Percentiles rank a stretch among this genome's conserved stretches.
Conservation (phyloP, 2,888 invertebrate species). For the Eupithecia inturbata region DNA sequence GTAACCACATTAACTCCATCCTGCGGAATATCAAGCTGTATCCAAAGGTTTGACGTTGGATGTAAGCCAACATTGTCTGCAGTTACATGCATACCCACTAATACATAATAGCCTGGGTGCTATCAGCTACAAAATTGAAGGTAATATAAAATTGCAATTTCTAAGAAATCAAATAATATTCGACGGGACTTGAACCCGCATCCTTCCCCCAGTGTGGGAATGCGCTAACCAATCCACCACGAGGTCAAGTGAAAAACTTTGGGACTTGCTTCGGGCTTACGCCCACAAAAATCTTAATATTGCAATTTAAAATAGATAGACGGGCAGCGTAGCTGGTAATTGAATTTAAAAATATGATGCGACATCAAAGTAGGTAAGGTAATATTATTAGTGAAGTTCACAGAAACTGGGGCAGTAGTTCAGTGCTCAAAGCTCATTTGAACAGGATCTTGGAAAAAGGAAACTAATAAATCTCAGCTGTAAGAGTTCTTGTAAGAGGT, state of each 20-base stretch:
- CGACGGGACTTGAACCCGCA: too few species aligned
- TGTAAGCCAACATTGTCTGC: conserved; percentile 26
- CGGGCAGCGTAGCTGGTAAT: background rate
- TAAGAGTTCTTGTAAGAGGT: background rate
- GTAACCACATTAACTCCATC: conserved; percentile 12
- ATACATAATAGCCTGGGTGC: conserved; percentile 24
- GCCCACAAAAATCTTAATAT: too few species aligned
- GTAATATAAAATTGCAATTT: too few species aligned
- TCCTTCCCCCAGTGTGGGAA: too few species aligned
- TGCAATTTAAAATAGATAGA: background rate
- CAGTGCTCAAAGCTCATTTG: conserved; percentile 7
- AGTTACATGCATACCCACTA: conserved; percentile 28
- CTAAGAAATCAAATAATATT: too few species aligned
- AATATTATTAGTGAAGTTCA: background rate
- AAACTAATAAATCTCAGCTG: background rate
- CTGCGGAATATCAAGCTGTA: conserved; percentile 19
- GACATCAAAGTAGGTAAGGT: background rate
- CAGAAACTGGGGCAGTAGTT: conserved; percentile 10
- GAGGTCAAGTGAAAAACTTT: too few species aligned
- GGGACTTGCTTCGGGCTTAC: too few species aligned
- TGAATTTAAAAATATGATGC: background rate
- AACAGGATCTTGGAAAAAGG: conserved; percentile 3
- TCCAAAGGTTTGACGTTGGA: conserved; percentile 29
- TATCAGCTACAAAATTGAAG: conserved; percentile 24
- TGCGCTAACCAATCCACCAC: too few species aligned